Conservation (phyloP, 2,888 invertebrate genomes). For the Phoronis australis region DNA sequence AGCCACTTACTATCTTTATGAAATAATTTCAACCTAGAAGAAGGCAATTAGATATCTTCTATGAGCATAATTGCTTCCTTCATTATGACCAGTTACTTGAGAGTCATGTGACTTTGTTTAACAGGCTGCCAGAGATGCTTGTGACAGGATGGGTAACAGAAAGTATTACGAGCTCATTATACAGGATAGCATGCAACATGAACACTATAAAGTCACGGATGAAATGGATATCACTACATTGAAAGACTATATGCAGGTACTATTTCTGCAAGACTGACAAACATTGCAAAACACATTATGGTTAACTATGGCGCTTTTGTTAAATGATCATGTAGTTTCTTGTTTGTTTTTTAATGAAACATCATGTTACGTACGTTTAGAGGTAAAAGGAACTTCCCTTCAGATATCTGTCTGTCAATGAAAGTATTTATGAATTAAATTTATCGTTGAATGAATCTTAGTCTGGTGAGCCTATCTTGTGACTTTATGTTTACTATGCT, state of each 20-base stretch:
- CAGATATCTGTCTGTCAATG: background rate
- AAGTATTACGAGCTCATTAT: constrained; percentile 47
- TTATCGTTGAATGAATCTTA: no score
- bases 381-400: no score
- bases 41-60: background rate
- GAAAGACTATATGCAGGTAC: constrained; percentile 54
- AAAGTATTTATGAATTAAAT: no score
- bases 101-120: constrained; percentile 4
- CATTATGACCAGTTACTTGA: background rate
- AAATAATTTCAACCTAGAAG: no score
- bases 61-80: background rate
- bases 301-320: no score
- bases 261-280: no score
- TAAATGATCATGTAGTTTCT: background rate
- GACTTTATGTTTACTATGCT: no score
- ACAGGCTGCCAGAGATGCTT: constrained; percentile 49
- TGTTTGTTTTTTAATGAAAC: no score
- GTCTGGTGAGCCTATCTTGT: no score
- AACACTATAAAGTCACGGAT: constrained; percentile 37
- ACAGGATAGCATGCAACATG: constrained; percentile 42
- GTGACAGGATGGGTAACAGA: constrained; percentile 47
- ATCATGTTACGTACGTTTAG: no score
- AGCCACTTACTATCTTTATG: no score
- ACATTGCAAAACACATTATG: no score
- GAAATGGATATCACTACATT: constrained; percentile 48